Evolutionary conservation across 1,140 invertebrate genomes (phyloP).

Genomic region (roundworm (Caenorhabditis elegans)): DNA sequence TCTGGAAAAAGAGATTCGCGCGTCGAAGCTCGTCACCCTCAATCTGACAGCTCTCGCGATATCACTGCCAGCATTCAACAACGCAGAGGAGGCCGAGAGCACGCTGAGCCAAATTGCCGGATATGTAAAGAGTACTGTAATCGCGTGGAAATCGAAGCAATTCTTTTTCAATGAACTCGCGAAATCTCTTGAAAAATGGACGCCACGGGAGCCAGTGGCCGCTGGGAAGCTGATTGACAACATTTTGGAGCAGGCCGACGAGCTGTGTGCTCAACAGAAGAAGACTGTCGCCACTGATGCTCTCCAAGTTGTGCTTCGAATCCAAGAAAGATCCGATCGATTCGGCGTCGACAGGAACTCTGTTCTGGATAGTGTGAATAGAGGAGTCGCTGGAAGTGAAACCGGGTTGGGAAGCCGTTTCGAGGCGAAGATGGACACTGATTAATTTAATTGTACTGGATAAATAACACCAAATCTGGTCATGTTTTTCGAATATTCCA

Average conservation of each 20-base stretch:
- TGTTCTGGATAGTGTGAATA: neutral
- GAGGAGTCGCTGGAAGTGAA: neutral
- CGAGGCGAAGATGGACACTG: neutral
- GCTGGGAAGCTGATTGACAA: neutral
- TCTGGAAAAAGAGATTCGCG: conserved; percentile 15
- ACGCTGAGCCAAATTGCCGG: neutral
- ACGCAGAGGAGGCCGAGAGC: neutral
- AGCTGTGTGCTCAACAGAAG: conserved; percentile 4
- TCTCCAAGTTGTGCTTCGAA: neutral
- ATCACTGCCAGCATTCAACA: neutral
- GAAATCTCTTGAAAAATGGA: neutral
- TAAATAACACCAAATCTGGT: no score
- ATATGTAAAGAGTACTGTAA: neutral
- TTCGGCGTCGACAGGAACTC: neutral
- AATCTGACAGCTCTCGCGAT: conserved; percentile 18
- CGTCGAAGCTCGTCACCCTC: neutral
- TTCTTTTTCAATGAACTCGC: neutral
- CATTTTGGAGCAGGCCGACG: conserved; percentile 10
- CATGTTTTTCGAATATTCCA: no score
- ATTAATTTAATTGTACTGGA: no score
- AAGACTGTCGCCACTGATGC: conserved; percentile 21
- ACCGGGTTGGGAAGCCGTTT: neutral
- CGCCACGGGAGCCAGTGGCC: neutral
- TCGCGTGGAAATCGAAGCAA: conserved; percentile 21
- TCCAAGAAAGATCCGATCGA: neutral